Evolutionary conservation across 2,113 vertebrate genomes (phyloP), one percentile per base, ranked within the genome.

Genomic region (Psilopogon haemacephalus): DNA sequence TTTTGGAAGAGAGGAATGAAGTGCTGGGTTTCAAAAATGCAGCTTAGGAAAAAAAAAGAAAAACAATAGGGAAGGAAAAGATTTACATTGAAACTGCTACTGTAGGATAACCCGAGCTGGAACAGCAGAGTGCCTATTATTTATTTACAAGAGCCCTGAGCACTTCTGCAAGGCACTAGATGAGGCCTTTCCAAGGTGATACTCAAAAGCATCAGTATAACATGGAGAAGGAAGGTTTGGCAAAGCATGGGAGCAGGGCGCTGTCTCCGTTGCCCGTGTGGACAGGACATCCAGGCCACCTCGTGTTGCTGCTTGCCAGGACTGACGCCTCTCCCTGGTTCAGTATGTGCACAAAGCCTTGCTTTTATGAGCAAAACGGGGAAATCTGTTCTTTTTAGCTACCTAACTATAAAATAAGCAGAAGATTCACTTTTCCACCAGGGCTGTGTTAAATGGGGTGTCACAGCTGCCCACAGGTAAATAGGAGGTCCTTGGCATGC

Each of bases 181-280:
- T 15, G 15, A 68, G 56, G 24, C 28, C 24, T n/a, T 27, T 79
- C 68, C 21, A 14, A 65, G 20, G 30, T 70, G 75, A 16, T 73
- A 14, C 42, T 63, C 4, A 1, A 60, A 60, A 79, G 6, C 35
- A 12, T 68, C 2, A 0, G 8, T 17, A 7, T 1, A 7, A 16
- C 2, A 10, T 15, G 13, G 2, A 55, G 24, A 60, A 42, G 21
- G 23, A 46, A 35, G 3, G 3, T 82, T 65, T 69, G 71, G 63
- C 58, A 13, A 71, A 73, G 11, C 4, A 1, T 2, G 19, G n/a
- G n/a, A 55, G 15, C 26, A 71, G 40, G 5, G 1, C 20, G 5
- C 28, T 56, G 24, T 69, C 33, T 50, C 7, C 3, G 6, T 6
- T 72, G 64, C 2, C 15, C 19, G 1, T 3, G 1, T 15, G 55